A percentile compares a stretch with the other conserved stretches of the same genome.
These are phyloP conservation scores for Lasioglossum albipes DNA, from an alignment of 1,140 invertebrate genomes.

Conservation along the genomic window DNA sequence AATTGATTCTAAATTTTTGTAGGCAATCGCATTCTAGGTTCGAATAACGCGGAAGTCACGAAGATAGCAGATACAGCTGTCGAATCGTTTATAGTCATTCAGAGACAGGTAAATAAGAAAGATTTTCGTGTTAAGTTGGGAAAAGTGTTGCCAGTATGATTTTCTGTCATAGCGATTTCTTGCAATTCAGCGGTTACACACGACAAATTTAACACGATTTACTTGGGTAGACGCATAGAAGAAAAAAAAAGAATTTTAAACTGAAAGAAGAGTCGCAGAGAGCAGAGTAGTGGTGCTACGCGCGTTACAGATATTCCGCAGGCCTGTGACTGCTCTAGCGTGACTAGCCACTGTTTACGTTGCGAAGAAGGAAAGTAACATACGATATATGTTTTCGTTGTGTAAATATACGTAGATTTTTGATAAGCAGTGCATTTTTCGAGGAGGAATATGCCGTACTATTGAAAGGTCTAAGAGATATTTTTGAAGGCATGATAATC, in stretches of 20 bases:
- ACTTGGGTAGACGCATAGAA: conserved; percentile 41
- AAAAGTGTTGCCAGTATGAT: conserved; percentile 28
- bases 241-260: conserved; percentile 32
- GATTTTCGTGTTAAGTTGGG: conserved; percentile 15
- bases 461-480: conserved; percentile 25
- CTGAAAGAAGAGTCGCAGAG: conserved; percentile 7
- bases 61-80: conserved; percentile 75
- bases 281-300: conserved; percentile 1
- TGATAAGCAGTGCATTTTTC: conserved; percentile 42
- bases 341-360: conserved; percentile 25
- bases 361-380: conserved; percentile 22
- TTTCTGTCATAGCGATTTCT: background rate
- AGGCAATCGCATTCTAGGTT: conserved; percentile 70
- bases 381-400: conserved; percentile 33
- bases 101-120: conserved; percentile 18
- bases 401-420: conserved; percentile 56
- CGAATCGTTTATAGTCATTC: conserved; percentile 70
- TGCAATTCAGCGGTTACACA: conserved; percentile 45
- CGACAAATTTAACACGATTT: conserved; percentile 62
- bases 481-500: conserved; percentile 27
- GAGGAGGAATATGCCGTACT: background rate
- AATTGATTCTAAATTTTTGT: conserved; percentile 39
- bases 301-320: conserved; percentile 27
- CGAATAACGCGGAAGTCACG: conserved; percentile 73
- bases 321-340: conserved; percentile 22